Percentiles rank a stretch among this genome's conserved stretches.
Evolutionary conservation across 2,113 vertebrate genomes (phyloP).

Genomic region (Rostratula benghalensis): DNA sequence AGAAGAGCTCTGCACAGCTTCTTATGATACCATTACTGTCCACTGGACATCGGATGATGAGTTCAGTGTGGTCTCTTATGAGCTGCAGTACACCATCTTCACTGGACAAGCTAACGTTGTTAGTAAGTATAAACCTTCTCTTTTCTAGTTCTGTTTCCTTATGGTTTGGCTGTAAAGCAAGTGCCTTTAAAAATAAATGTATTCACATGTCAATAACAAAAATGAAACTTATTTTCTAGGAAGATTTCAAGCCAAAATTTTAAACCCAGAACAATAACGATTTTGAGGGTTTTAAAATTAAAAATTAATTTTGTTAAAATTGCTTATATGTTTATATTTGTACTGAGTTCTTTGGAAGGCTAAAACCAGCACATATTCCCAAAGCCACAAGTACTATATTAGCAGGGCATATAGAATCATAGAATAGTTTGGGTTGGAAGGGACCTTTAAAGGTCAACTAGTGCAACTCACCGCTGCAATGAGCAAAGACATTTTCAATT

Average conservation of each 20-base stretch:
- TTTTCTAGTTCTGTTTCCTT: background rate
- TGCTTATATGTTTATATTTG: background rate
- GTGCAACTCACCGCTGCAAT: background rate
- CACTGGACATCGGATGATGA: conserved; percentile 98
- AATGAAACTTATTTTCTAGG: background rate
- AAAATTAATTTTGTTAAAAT: background rate
- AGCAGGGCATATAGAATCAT: background rate
- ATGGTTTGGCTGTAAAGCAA: background rate
- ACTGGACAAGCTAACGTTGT: conserved; percentile 94
- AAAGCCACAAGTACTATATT: background rate
- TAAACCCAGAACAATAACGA: background rate
- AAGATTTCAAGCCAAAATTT: background rate
- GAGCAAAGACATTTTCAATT: background rate
- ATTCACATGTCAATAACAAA: background rate
- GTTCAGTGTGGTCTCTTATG: conserved; percentile 95
- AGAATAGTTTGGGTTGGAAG: background rate
- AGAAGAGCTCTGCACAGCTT: conserved; percentile 96
- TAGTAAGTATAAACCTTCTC: conserved; percentile 84
- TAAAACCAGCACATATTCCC: background rate
- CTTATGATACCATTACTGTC: conserved; percentile 96
- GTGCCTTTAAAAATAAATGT: background rate
- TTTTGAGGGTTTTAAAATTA: background rate
- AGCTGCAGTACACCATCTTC: conserved; percentile 97
- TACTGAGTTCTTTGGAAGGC: background rate
- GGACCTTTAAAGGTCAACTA: background rate